Evolutionary conservation across 1,140 invertebrate species (phyloP), one percentile per base, ranked within the genome.

Genomic region (Trissolcus basalis): DNA sequence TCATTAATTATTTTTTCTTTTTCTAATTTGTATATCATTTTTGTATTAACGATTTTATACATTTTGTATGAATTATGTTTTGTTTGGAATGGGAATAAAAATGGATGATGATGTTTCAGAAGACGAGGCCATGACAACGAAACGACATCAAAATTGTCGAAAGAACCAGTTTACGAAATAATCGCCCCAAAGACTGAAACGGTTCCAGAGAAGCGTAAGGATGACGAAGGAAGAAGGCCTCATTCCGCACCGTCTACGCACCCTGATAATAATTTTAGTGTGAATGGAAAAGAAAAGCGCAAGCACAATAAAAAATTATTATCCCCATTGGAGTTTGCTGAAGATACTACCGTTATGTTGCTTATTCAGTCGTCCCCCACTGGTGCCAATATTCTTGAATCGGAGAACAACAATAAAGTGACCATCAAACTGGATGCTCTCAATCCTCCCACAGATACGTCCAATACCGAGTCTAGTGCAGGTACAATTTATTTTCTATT

Each of bases 391-490:
- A 80, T 87, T 0, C 61, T 88, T 14, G 86, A 86, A 15, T 80
- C 85, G 1, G 85, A 88, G 54, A 88, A 88, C 19, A 88, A 87
- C 15, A 87, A 87, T 51, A 83, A 85, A 50, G 82, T 88, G 5
- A 83, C 86, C 27, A 59, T 88, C 5, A 89, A 87, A 56, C 43
- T 85, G 16, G 86, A 87, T 8, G 60, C 82, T 0, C 72, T 83
- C 5, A 85, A 82, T 36, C 80, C 83, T 7, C 80, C 79, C 0
- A 77, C 73, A 16, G 83, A 86, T 51, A 77, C 68, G 9, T 54
- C 78, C 2, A 73, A 47, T 49, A 12, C 60, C 36, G 54, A 67
- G 12, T n/a, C 11, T 44, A 58, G n/a, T 55, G 60, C 45, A 64
- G 71, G 68, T 75, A 48, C n/a, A n/a, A 11, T 11, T 35, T 35